Base-by-base conservation (phyloP, 2,888 invertebrate species). In the Clivina fossor region DNA sequence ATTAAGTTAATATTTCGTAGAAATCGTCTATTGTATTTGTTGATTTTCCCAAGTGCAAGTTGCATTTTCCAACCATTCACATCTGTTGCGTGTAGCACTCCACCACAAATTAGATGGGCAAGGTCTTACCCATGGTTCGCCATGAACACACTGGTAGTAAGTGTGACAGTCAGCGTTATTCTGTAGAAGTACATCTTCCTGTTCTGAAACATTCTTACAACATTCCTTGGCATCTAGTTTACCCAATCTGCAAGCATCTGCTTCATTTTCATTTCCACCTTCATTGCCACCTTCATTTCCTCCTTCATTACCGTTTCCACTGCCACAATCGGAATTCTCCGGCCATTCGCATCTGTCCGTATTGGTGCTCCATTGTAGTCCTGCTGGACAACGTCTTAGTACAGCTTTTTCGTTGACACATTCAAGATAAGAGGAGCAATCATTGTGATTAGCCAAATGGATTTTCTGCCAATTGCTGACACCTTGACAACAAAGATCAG, bases 401-500 rank as follows among this genome's bases (percentile, higher is more conserved):
- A 51, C 8, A 9, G 56, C 47, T 11, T 18, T 19, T 24, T 57
- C 58, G 38, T 58, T 18, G 4, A 40, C 33, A 26, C 60, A 60
- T 55, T 58, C 38, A 20, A 57, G 58, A 32, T 56, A 60, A 7
- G 49, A 49, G 7, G 49, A 48, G 19, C 60, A 60, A n/a, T 57
- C 43, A 8, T 54, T n/a, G n/a, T 44, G 4, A 49, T 44, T 7
- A 41, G 53, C 13, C 37, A 58, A 16, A 35, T 57, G 11, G 24
- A 56, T n/a, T 35, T 44, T 51, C 30, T 58, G n/a, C 57, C 57
- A 53, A 7, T 26, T 26, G 16, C 2, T 4, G 8, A 53, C 20
- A 11, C 28, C 37, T 2, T 3, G 22, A 24, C 53, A 53, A 28
- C 53, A 53, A n/a, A 35, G 18, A 1, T 53, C 44, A 33, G 53